phyloP scores from a whole-genome alignment of 2,888 invertebrate species.

The Drosophila parthenogenetica region DNA sequence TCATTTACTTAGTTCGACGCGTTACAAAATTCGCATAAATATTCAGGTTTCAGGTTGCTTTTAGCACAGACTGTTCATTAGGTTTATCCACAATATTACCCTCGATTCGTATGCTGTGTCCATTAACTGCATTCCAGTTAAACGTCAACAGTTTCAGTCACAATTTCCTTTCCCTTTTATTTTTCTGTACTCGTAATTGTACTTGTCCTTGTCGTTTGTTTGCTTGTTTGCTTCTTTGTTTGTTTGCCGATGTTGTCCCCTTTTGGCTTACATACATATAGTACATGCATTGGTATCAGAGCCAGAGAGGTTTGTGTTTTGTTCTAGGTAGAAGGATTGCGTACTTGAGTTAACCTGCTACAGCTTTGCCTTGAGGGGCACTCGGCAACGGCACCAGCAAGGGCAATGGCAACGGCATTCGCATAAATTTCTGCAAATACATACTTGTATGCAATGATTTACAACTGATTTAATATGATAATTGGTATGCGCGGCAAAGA shows the following conservation, averaged over 20 bases:
- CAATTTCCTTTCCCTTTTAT: slow-evolving; percentile 2
- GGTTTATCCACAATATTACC: slow-evolving; percentile 12
- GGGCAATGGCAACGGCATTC: slow-evolving; percentile 15
- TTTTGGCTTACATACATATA: slow-evolving; percentile 6
- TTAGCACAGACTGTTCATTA: slow-evolving; percentile 23
- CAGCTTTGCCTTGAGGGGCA: slow-evolving; percentile 15
- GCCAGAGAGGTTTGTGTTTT: slow-evolving; percentile 11
- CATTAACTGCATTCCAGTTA: slow-evolving; percentile 64
- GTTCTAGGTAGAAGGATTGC: slow-evolving; percentile 55
- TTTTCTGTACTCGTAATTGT: background rate
- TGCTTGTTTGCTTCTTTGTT: too few species aligned
- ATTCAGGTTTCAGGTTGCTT: slow-evolving; percentile 1
- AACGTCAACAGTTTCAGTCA: slow-evolving; percentile 40
- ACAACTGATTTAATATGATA: slow-evolving; percentile 73
- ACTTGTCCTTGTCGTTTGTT: slow-evolving; percentile 1
- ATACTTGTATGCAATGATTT: slow-evolving; percentile 61
- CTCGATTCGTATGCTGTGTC: slow-evolving; percentile 36
- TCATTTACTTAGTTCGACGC: slow-evolving; percentile 12
- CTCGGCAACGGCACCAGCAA: background rate
- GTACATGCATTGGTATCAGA: background rate
- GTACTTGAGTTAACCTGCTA: slow-evolving; percentile 10
- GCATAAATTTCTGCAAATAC: slow-evolving; percentile 66
- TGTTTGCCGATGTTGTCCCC: slow-evolving; percentile 13
- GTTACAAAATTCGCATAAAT: background rate
- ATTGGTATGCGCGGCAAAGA: slow-evolving; percentile 57